A percentile compares a stretch with the other conserved stretches of the same genome.
These are phyloP conservation scores for Cynocephalus volans DNA, from an alignment of 2,113 vertebrate genomes.

Conservation along the genomic window DNA sequence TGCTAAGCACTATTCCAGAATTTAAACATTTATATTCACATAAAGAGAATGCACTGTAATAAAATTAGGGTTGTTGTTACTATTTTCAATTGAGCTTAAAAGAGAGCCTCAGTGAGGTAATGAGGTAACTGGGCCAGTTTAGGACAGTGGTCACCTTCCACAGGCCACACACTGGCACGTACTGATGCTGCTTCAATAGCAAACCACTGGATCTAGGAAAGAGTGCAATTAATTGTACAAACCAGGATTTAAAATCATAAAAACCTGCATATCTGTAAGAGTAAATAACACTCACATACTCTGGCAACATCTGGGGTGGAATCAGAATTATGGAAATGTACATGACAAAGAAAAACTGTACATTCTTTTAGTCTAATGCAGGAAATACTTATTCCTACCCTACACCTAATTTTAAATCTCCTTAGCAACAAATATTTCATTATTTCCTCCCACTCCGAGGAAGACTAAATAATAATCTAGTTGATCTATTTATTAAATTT, in stretches of 20 bases:
- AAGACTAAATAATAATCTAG: constrained; percentile 68
- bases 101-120: background rate
- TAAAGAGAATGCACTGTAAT: background rate
- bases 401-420: constrained; percentile 73
- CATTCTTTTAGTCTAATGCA: constrained; percentile 41
- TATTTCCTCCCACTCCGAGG: background rate
- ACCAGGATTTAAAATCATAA: background rate
- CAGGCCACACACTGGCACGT: background rate
- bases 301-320: background rate
- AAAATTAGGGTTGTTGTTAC: background rate
- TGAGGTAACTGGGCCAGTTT: background rate
- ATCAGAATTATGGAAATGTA: constrained; percentile 23
- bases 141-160: background rate
- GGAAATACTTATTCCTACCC: constrained; percentile 58
- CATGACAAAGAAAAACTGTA: background rate
- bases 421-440: constrained; percentile 76
- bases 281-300: background rate
- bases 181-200: background rate
- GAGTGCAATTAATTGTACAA: background rate
- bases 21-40: background rate
- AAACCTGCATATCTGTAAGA: background rate
- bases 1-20: background rate
- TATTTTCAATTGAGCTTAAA: background rate
- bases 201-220: background rate
- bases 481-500: constrained; percentile 70